Percentiles rank a stretch among this genome's conserved stretches.
Evolutionary conservation across 2,888 invertebrate genomes (phyloP).

Genomic region (Seira sanloemensis): DNA sequence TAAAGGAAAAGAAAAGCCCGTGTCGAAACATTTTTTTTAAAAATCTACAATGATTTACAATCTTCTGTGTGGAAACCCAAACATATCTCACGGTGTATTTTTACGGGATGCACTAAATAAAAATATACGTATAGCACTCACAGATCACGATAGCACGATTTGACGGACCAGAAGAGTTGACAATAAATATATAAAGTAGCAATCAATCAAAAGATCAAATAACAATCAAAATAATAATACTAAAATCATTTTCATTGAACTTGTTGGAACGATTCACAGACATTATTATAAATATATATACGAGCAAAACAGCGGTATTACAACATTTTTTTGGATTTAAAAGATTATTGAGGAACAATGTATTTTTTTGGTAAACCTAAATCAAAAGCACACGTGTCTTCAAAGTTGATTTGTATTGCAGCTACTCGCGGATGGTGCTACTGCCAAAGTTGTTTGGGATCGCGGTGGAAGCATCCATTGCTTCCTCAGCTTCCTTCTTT

Average conservation of each 20-base stretch:
- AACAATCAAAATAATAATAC: not conserved
- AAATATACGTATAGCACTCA: not conserved
- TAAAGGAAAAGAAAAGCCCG: too few relatives aligned
- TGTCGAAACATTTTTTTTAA: too few relatives aligned
- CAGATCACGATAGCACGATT: not conserved
- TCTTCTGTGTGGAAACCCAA: too few relatives aligned
- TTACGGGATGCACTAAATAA: too few relatives aligned
- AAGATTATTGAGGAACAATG: slow-evolving; percentile 4
- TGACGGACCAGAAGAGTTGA: not conserved
- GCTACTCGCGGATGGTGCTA: slow-evolving; percentile 38
- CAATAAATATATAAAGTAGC: not conserved
- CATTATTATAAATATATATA: too few relatives aligned
- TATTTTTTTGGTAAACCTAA: not conserved
- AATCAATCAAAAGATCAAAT: too few relatives aligned
- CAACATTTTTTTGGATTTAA: too few relatives aligned
- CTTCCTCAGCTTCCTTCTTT: slow-evolving; percentile 91
- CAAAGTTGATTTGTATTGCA: not conserved
- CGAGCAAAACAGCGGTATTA: too few relatives aligned
- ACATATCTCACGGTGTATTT: too few relatives aligned
- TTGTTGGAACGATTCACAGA: too few relatives aligned
- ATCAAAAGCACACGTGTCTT: not conserved
- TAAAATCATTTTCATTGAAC: too few relatives aligned
- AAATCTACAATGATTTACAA: too few relatives aligned
- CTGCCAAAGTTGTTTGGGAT: slow-evolving; percentile 47
- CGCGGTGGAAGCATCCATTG: slow-evolving; percentile 77